Evolutionary conservation across 2,797 vertebrate genomes (phyloP).

Genomic region (Tympanoctomys barrerae): DNA sequence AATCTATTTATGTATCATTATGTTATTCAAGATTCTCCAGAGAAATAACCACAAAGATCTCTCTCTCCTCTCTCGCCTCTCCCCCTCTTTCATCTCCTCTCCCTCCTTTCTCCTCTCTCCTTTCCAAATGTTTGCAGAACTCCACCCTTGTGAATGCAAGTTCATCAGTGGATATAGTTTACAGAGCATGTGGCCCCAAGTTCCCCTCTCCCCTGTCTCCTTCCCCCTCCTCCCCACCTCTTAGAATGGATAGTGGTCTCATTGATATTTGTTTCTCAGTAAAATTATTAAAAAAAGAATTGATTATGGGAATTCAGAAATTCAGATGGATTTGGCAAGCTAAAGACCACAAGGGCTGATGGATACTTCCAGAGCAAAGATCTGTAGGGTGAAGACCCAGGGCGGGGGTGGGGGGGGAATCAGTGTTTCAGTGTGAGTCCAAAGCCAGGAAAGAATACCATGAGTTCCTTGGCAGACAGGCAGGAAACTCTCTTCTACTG

Average conservation of each 20-base stretch:
- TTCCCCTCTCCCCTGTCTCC: background rate
- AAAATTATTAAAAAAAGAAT: background rate
- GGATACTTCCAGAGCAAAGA: background rate
- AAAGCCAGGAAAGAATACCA: background rate
- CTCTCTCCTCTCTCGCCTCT: background rate
- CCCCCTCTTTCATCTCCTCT: no score
- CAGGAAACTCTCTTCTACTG: background rate
- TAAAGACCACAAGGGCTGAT: background rate
- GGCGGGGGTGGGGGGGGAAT: background rate
- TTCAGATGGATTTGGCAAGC: background rate
- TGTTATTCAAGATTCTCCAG: background rate
- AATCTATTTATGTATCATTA: slow-evolving; percentile 59
- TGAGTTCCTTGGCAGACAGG: background rate
- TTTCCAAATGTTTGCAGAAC: background rate
- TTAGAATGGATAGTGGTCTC: background rate
- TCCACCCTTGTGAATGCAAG: background rate
- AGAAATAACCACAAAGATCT: slow-evolving; percentile 3
- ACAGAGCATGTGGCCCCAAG: background rate
- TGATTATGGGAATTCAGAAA: background rate
- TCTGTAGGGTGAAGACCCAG: background rate
- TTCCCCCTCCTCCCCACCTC: background rate
- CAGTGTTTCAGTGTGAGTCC: background rate
- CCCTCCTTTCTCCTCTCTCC: no score
- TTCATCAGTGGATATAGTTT: background rate
- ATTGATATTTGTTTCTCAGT: no score